Evolutionary conservation across 1,140 invertebrate species (phyloP).

Genomic region (Chionoecetes opilio): DNA sequence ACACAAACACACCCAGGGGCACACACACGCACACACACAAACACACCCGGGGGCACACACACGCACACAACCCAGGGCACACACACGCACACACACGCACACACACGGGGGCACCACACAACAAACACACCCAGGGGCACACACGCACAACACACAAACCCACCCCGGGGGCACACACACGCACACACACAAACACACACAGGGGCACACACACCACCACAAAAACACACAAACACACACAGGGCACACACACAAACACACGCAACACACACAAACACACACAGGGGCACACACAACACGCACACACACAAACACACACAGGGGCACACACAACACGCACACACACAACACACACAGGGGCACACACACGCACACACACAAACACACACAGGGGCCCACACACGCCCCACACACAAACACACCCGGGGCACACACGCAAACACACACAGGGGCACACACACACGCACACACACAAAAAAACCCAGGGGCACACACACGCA

Average conservation of each 20-base stretch:
- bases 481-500: no score
- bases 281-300: neutral
- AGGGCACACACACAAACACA: neutral
- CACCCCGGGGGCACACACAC: no score
- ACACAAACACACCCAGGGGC: neutral
- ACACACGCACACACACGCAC: neutral
- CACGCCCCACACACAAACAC: no score
- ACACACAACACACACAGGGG: conserved; percentile 3
- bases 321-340: neutral
- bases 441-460: conserved; percentile 24
- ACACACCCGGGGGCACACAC: conserved; percentile 55
- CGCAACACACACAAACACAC: conserved; percentile 14
- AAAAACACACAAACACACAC: neutral
- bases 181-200: conserved; percentile 6
- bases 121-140: neutral
- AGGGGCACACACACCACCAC: conserved; percentile 44
- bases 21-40: neutral
- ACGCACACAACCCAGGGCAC: no score
- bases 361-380: neutral
- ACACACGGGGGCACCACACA: neutral
- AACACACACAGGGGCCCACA: neutral
- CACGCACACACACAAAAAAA: no score
- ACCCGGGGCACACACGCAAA: conserved; percentile 66
- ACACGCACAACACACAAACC: no score
- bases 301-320: conserved; percentile 17